phyloP scores from a whole-genome alignment of 92 coral and sea anemone genomes.

The Siderastrea siderea region DNA sequence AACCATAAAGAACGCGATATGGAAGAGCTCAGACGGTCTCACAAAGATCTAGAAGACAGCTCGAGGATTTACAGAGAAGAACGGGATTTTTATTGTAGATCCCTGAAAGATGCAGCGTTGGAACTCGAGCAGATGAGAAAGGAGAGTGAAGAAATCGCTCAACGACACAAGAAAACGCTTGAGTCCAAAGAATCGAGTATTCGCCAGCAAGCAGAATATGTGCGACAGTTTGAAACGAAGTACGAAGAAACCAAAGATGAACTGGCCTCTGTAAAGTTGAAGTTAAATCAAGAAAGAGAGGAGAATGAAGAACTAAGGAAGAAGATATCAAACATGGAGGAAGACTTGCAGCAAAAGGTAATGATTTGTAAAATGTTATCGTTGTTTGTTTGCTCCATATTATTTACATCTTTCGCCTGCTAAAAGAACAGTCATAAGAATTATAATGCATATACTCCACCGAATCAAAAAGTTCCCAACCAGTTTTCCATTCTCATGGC shows the following conservation, averaged over 20 bases:
- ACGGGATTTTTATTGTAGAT: conserved; percentile 18
- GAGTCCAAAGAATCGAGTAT: conserved; percentile 41
- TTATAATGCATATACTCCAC: too few relatives aligned
- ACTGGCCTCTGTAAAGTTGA: conserved; percentile 11
- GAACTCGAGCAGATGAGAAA: conserved; percentile 26
- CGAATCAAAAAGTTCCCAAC: too few relatives aligned
- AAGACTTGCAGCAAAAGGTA: conserved; percentile 35
- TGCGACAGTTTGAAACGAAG: conserved; percentile 55
- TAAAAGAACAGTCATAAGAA: too few relatives aligned
- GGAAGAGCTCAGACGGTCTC: conserved; percentile 65
- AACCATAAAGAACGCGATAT: conserved; percentile 73
- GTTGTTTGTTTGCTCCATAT: background rate
- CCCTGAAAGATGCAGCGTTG: conserved; percentile 16
- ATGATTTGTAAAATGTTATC: background rate
- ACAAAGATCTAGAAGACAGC: conserved; percentile 59
- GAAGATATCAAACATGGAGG: conserved; percentile 22
- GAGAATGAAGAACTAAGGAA: conserved; percentile 31
- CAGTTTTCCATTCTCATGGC: too few relatives aligned
- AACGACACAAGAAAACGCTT: conserved; percentile 27
- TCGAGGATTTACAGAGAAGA: conserved; percentile 47
- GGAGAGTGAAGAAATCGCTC: conserved; percentile 13
- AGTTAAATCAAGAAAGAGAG: conserved; percentile 13
- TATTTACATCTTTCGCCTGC: too few relatives aligned
- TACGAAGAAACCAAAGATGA: conserved; percentile 57
- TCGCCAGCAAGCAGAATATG: conserved; percentile 46